Base-by-base conservation (phyloP, 2,797 vertebrate genomes). In the Dipus sagitta region DNA sequence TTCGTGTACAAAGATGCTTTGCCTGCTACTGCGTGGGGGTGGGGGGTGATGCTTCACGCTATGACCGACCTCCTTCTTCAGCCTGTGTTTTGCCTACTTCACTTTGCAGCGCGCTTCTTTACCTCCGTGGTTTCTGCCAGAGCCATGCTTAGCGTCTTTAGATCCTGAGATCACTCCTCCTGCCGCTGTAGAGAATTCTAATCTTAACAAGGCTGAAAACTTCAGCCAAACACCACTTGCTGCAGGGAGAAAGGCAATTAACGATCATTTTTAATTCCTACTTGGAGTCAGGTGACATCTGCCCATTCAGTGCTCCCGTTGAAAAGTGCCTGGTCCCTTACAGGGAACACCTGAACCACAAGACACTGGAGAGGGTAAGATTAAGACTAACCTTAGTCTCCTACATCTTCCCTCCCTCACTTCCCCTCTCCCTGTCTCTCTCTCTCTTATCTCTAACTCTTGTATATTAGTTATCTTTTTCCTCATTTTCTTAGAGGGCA, bases 161-260 rank as follows among this genome's bases (percentile, higher is more conserved):
- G 60, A 54, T 52, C 52, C 71, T 77, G 17, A 94, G 81, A 78
- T 9, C 23, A 20, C 42, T 81, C 60, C 60, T 47, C 47, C 72
- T 60, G 24, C 60, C 75, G 2, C n/a, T 60, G 47, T 52, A 34
- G 52, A 47, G 71, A 96, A 78, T 89, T 86, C 28, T 91, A 88
- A 91, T 84, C 28, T 54, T 84, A 81, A 1, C 26, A 62, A 26
- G 67, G 60, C 67, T 79, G 47, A 89, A 87, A 70, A 74, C 23
- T 30, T 93, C 38, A 38, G 24, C n/a, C 71, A 32, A 84, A 34
- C 4, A 72, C 20, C 65, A 38, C 26, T 30, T 28, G 47, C 28
- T 54, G 38, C 30, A 20, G 64, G 32, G 65, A 82, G 74, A 90
- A 76, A 87, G 47, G 60, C 86, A 76, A 86, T 13, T 91, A 65